These are phyloP conservation scores for Apotomis betuletana DNA, from an alignment of 2,888 invertebrate species.

Conservation along the genomic window DNA sequence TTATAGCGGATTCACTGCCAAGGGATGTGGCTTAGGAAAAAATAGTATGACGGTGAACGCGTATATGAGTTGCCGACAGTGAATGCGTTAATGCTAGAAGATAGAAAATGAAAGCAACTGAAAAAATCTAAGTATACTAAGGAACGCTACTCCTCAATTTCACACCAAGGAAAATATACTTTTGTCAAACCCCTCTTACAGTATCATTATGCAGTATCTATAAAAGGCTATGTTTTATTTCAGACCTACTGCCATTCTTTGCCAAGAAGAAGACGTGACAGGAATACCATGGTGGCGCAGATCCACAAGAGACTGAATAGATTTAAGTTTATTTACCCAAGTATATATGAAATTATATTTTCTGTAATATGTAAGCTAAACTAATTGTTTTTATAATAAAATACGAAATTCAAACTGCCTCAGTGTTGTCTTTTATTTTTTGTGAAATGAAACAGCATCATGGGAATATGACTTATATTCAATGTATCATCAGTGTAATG, in stretches of 20 bases:
- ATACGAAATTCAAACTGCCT: conserved; percentile 13
- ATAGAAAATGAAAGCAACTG: too few species aligned
- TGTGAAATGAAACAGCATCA: conserved; percentile 43
- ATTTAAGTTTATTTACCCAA: conserved; percentile 57
- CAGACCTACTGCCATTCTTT: conserved; percentile 68
- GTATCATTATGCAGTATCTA: neutral
- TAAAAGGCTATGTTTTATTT: conserved; percentile 42
- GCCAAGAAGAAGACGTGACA: conserved; percentile 71
- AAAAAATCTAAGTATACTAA: too few species aligned
- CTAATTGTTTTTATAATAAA: conserved; percentile 57
- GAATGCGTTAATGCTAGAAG: too few species aligned
- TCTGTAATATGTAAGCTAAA: conserved; percentile 50
- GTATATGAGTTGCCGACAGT: too few species aligned
- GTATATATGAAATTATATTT: conserved; percentile 50
- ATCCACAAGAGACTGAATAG: conserved; percentile 77
- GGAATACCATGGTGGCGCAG: conserved; percentile 82
- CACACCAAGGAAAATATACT: too few species aligned
- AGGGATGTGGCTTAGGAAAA: too few species aligned
- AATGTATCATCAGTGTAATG: conserved; percentile 42
- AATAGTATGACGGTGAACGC: too few species aligned
- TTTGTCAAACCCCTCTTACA: too few species aligned
- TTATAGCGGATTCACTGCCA: too few species aligned
- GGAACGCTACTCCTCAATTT: too few species aligned
- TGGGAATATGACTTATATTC: conserved; percentile 44
- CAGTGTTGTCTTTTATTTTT: neutral